Conservation (phyloP, 2,113 vertebrate genomes). For the Vireo altiloquus region DNA sequence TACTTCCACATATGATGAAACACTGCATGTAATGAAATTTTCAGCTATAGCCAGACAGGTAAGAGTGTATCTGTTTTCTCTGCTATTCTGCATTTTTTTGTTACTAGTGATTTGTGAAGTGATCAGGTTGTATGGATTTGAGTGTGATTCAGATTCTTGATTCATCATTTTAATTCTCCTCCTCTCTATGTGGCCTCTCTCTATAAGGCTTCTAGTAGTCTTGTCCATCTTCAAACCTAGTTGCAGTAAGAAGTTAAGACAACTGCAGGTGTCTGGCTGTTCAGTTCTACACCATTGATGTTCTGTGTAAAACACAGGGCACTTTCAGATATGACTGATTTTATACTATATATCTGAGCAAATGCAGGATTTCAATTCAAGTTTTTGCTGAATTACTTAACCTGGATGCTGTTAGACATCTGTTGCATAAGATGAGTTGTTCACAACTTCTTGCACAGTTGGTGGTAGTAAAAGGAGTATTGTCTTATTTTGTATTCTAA, state of each 20-base stretch:
- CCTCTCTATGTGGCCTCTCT: neutral
- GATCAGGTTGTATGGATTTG: neutral
- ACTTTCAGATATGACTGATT: neutral
- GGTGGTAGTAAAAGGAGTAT: neutral
- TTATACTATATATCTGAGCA: neutral
- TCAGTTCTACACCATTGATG: neutral
- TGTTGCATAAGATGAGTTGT: neutral
- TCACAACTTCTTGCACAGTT: neutral
- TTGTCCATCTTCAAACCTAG: neutral
- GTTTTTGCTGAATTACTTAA: neutral
- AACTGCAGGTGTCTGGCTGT: neutral
- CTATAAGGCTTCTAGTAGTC: neutral
- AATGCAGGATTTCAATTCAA: neutral
- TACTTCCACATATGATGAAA: conserved; percentile 86
- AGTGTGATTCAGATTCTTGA: neutral
- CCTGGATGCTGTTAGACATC: neutral
- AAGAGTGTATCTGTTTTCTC: neutral
- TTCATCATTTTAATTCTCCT: neutral
- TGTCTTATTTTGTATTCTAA: neutral
- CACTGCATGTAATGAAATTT: conserved; percentile 89
- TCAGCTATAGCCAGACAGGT: conserved; percentile 88
- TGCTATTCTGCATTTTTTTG: neutral
- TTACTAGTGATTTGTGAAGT: neutral
- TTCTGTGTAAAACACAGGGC: neutral
- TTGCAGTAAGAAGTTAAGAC: neutral